phyloP scores from a whole-genome alignment of 2,113 vertebrate species.

The Miniopterus natalensis region DNA sequence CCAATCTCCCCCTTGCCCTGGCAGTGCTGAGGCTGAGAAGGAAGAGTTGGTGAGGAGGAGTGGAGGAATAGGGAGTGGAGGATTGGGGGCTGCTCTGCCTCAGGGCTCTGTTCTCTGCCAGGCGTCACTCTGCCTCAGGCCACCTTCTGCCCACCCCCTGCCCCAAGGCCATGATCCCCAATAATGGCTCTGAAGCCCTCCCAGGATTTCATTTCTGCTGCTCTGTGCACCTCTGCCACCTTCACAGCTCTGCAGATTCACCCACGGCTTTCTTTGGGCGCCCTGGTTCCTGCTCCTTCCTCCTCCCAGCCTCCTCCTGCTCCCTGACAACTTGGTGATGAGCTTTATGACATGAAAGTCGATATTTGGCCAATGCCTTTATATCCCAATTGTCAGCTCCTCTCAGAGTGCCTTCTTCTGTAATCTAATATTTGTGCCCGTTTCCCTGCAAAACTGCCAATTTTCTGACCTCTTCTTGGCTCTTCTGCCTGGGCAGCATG shows the following conservation, averaged over 20 bases:
- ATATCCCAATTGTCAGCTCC: slow-evolving; percentile 38
- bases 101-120: background rate
- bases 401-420: slow-evolving; percentile 57
- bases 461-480: slow-evolving; percentile 60
- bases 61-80: background rate
- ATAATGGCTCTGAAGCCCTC: background rate
- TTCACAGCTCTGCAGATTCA: background rate
- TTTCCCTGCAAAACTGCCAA: slow-evolving; percentile 63
- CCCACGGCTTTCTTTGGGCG: background rate
- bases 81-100: background rate
- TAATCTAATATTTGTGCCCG: slow-evolving; percentile 64
- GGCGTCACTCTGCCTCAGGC: background rate
- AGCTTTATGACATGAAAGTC: slow-evolving; percentile 60
- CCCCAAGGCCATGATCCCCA: background rate
- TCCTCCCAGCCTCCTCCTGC: background rate
- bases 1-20: background rate
- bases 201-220: background rate
- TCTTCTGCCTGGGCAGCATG: background rate
- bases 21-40: background rate
- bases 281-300: background rate
- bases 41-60: background rate
- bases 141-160: background rate
- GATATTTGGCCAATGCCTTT: slow-evolving; percentile 66
- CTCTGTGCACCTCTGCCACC: background rate
- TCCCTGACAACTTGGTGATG: slow-evolving; percentile 55